Percentiles rank a stretch among this genome's conserved stretches.
Evolutionary conservation across 2,797 vertebrate species (phyloP).

Genomic region (Malurus splendens): DNA sequence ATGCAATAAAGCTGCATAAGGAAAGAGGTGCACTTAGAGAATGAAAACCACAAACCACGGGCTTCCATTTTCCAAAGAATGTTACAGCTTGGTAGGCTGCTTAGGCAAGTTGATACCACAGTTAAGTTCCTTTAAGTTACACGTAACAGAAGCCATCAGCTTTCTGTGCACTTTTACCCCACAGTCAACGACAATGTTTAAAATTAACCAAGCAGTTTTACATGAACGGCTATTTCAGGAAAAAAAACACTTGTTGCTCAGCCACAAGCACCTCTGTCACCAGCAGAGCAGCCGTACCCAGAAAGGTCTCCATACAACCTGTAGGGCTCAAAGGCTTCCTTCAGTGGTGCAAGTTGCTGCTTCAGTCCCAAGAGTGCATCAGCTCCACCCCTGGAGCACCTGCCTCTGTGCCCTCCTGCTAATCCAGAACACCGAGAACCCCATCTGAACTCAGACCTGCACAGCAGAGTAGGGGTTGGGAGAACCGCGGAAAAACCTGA

Average conservation of each 20-base stretch:
- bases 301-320: background rate
- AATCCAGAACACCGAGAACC: background rate
- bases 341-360: accelerated
- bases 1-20: background rate
- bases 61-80: background rate
- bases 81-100: background rate
- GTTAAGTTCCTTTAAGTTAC: background rate
- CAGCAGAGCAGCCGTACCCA: background rate
- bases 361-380: background rate
- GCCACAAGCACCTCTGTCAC: background rate
- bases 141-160: background rate
- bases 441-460: background rate
- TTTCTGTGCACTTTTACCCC: background rate
- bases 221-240: background rate
- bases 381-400: background rate
- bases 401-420: background rate
- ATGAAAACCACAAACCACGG: background rate
- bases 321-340: accelerated
- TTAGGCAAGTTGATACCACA: background rate
- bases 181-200: accelerated
- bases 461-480: background rate
- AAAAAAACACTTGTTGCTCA: background rate
- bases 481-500: background rate
- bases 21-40: background rate
- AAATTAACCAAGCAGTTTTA: background rate